Conservation (phyloP, 2,888 invertebrate genomes). For the Formica aserva region DNA sequence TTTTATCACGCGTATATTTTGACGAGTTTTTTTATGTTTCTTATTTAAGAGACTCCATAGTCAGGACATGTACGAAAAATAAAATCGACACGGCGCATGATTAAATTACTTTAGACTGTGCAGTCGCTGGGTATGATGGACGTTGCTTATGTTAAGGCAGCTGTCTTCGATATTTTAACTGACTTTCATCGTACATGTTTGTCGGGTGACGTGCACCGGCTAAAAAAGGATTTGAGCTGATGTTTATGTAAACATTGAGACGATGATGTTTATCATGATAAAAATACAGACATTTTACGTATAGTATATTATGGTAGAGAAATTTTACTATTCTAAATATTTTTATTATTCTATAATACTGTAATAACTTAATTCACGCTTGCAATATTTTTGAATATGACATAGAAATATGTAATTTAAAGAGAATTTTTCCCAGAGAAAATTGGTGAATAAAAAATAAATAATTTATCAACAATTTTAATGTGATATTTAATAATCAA, state of each 20-base stretch:
- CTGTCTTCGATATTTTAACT: constrained; percentile 68
- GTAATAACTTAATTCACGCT: constrained; percentile 1
- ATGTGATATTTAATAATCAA: constrained; percentile 5
- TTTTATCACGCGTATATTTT: not conserved
- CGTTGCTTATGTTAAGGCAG: constrained; percentile 65
- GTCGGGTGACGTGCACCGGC: constrained; percentile 44
- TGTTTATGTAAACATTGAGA: constrained; percentile 58
- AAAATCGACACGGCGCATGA: constrained; percentile 12
- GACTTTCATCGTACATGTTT: constrained; percentile 60
- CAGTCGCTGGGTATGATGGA: constrained; percentile 7
- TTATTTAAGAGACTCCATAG: not conserved
- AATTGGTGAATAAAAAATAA: not conserved
- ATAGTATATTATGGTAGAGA: not conserved
- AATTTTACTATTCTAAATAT: not conserved
- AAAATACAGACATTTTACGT: not conserved
- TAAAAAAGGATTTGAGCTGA: constrained; percentile 62
- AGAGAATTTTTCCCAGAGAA: not conserved
- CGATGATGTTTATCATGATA: constrained; percentile 23
- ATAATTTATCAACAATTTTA: not conserved
- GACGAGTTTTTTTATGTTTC: not conserved
- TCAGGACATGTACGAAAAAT: constrained; percentile 11
- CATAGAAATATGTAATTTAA: not conserved
- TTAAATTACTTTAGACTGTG: not conserved
- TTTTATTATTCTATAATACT: constrained; percentile 2
- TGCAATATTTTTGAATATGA: not conserved